These are phyloP conservation scores for Ascidia mentula DNA, from an alignment of 23 tunicate genomes.

Conservation along the genomic window DNA sequence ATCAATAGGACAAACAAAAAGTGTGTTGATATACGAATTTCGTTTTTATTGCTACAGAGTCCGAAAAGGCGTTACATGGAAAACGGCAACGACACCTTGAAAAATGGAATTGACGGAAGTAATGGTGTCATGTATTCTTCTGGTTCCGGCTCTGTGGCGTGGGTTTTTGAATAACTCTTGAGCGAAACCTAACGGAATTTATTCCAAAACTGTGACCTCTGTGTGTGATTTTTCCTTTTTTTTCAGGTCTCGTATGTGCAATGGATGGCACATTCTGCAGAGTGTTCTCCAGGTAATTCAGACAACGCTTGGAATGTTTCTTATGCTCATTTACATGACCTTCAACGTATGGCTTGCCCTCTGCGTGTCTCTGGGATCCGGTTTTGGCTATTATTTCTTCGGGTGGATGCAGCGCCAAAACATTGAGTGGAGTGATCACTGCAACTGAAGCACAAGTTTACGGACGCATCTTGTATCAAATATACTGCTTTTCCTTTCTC, in stretches of 20 bases:
- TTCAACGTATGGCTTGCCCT: slow-evolving; percentile 74
- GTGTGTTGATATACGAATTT: no score
- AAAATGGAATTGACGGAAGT: no score
- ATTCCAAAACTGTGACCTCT: no score
- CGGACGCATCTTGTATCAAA: no score
- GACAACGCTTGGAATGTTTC: slow-evolving; percentile 80
- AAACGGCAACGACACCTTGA: no score
- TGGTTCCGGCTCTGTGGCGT: not conserved
- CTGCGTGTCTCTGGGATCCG: slow-evolving; percentile 68
- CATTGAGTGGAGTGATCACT: slow-evolving; percentile 37
- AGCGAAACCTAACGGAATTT: not conserved
- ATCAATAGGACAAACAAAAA: no score
- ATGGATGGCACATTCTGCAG: slow-evolving; percentile 62
- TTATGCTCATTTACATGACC: slow-evolving; percentile 81
- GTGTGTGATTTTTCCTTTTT: no score
- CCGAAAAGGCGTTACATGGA: not conserved
- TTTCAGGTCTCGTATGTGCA: slow-evolving; percentile 37
- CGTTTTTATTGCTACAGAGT: no score
- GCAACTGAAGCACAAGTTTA: no score
- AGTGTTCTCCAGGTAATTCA: slow-evolving; percentile 63
- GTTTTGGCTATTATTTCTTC: slow-evolving; percentile 69
- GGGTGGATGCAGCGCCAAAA: slow-evolving; percentile 29
- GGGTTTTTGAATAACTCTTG: not conserved
- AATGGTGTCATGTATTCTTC: not conserved
- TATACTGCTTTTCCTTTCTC: no score